phyloP scores from a whole-genome alignment of 2,113 vertebrate species.

The Zosterops japonicus region DNA sequence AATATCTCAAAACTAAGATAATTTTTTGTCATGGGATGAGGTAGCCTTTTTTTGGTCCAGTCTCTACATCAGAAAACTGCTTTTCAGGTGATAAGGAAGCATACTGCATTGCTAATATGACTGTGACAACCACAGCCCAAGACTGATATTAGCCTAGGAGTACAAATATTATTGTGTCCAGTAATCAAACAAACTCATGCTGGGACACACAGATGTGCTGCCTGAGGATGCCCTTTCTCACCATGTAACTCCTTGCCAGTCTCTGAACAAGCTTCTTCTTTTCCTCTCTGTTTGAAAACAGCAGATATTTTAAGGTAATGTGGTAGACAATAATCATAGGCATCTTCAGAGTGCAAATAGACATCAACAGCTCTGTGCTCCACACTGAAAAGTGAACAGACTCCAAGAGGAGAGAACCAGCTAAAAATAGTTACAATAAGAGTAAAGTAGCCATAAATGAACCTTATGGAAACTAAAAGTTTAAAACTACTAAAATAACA shows the following conservation, averaged over 20 bases:
- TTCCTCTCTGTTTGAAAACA: not conserved
- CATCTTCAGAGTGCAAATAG: not conserved
- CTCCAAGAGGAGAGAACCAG: not conserved
- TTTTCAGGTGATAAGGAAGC: not conserved
- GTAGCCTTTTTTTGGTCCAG: not conserved
- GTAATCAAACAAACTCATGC: fast-evolving
- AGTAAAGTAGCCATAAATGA: not conserved
- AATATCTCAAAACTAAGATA: not conserved
- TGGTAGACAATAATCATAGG: not conserved
- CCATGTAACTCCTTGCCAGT: not conserved
- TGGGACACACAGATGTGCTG: fast-evolving
- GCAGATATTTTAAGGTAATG: not conserved
- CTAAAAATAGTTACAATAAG: not conserved
- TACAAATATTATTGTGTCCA: not conserved
- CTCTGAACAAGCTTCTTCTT: not conserved
- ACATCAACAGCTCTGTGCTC: not conserved
- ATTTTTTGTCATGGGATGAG: not conserved
- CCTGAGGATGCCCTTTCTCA: not conserved
- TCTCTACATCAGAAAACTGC: not conserved
- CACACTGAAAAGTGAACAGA: not conserved
- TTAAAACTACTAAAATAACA: not conserved
- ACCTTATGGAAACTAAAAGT: not conserved
- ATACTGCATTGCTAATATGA: fast-evolving
- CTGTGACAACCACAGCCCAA: not conserved
- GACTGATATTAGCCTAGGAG: not conserved